Base-by-base conservation (phyloP, 1,140 invertebrate genomes). In the Dendrolimus kikuchii region DNA sequence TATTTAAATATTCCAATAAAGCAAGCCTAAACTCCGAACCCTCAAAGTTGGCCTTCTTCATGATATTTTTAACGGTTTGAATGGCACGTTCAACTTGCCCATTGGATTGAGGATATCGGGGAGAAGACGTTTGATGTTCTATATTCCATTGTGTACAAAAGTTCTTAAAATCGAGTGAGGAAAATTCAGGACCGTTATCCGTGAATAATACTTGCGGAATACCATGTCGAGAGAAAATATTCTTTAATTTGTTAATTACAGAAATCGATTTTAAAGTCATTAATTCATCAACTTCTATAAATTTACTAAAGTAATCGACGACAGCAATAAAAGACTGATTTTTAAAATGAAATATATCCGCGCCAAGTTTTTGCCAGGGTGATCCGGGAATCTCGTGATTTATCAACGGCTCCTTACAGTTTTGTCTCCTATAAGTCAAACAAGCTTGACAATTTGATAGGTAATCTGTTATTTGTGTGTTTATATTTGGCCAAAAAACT, bases 161-260 rank as follows among this genome's bases (percentile, higher is more conserved):
- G 2, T 55, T 40, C 59, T 55, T 48, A 59, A 89, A 89, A 61
- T 83, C 69, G 46, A 61, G 44, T 6, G 72, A 81, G 6, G 64
- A 70, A 59, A 88, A 89, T 47, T 85, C 66, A 7, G 78, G 68
- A 39, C 75, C 78, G 57, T 82, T 79, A 60, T 90, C 88, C 0
- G 75, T 74, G 36, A 88, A 74, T 5, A 88, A 42, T 43, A 62
- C 62, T 10, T 75, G 49, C 5, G 84, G 85, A 46, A 88, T 58
- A 6, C 85, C 86, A 59, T 77, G 73, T 40, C 59, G 55, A 6
- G 73, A 59, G 66, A 88, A 87, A 5, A 79, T 71, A 5, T 54
- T 46, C 64, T 74, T 75, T 44, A 71, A 45, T 40, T 64, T 48
- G n/a, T 51, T 51, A 38, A 77, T 74, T 43, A 65, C 43, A 1